These are phyloP conservation scores for Eretmochelys imbricata DNA, from an alignment of 2,113 vertebrate species.

Conservation along the genomic window DNA sequence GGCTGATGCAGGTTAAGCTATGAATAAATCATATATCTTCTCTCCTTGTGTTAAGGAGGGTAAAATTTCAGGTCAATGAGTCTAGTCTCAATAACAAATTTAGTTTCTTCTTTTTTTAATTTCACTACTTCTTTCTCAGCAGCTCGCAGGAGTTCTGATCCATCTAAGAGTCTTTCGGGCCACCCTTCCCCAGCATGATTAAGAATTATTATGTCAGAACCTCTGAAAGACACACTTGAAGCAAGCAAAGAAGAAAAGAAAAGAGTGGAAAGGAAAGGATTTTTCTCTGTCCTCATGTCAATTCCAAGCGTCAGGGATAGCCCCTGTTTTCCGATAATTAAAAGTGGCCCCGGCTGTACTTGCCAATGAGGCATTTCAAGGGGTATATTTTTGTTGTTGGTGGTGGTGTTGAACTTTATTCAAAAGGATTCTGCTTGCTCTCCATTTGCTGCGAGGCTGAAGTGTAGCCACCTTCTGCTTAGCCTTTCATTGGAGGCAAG, in stretches of 20 bases:
- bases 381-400: neutral
- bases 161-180: neutral
- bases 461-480: neutral
- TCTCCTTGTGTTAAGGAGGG: neutral
- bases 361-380: neutral
- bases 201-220: neutral
- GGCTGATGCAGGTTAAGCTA: constrained; percentile 7
- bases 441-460: neutral
- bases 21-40: neutral
- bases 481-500: neutral
- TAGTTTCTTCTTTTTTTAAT: neutral
- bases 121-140: neutral
- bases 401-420: neutral
- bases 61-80: neutral
- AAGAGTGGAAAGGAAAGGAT: neutral
- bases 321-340: neutral
- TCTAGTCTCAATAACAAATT: neutral
- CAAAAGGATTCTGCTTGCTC: neutral
- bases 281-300: neutral
- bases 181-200: neutral
- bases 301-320: neutral
- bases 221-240: neutral
- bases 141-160: neutral
- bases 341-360: neutral
- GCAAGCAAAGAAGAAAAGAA: neutral